phyloP scores from a whole-genome alignment of 64 coral and sea anemone species.

The Pachyseris speciosa region DNA sequence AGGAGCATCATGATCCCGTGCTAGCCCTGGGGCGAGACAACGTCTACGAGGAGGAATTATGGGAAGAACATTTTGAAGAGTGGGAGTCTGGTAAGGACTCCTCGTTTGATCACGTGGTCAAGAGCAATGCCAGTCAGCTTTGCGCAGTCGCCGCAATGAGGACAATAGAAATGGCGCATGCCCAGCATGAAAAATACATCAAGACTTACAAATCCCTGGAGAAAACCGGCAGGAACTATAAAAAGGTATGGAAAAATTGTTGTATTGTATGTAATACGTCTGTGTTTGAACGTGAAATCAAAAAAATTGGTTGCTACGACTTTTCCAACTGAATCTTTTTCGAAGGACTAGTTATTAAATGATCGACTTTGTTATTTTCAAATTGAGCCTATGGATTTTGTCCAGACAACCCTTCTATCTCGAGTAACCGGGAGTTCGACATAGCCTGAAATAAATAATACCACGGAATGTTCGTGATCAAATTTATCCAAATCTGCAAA shows the following conservation, averaged over 20 bases:
- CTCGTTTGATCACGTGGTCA: constrained; percentile 61
- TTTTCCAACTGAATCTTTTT: too few species aligned
- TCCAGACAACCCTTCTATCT: too few species aligned
- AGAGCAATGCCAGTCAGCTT: constrained; percentile 54
- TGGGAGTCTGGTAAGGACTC: constrained; percentile 35
- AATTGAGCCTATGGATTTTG: too few species aligned
- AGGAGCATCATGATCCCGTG: constrained; percentile 15
- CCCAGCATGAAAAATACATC: constrained; percentile 52
- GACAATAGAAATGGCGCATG: constrained; percentile 44
- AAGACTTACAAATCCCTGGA: constrained; percentile 45
- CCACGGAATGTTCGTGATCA: too few species aligned
- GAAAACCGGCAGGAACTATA: constrained; percentile 51
- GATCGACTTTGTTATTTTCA: too few species aligned
- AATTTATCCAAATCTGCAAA: too few species aligned
- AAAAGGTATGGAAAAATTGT: constrained; percentile 44
- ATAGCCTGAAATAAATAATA: too few species aligned
- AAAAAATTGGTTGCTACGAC: too few species aligned
- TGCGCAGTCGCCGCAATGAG: constrained; percentile 65
- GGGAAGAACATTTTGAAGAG: constrained; percentile 56
- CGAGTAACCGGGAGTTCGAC: too few species aligned
- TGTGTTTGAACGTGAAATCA: too few species aligned
- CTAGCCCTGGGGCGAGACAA: constrained; percentile 64
- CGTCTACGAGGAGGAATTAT: constrained; percentile 47
- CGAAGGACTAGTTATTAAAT: too few species aligned
- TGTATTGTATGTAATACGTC: too few species aligned